Conservation (phyloP, 30 jellyfish, hydroid and myxozoan species). For the Rhopilema esculentum region DNA sequence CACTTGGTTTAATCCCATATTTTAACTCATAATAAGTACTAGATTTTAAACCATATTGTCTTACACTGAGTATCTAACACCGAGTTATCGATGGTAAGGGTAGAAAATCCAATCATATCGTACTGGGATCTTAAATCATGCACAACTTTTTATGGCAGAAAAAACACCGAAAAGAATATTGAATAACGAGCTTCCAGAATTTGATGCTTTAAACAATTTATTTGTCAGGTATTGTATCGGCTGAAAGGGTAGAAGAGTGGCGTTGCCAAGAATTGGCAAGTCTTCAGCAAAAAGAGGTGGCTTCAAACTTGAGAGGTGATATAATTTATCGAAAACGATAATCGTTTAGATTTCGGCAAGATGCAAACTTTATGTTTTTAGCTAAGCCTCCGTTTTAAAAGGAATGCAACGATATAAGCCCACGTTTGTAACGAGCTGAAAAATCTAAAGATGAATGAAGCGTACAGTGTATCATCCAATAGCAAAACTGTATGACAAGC, state of each 20-base stretch:
- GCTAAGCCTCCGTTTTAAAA: not conserved
- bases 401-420: not conserved
- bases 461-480: not conserved
- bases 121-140: slow-evolving; percentile 1
- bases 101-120: not conserved
- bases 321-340: not conserved
- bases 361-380: not conserved
- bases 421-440: not conserved
- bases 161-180: not conserved
- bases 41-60: not conserved
- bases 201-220: slow-evolving; percentile 1
- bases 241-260: slow-evolving; percentile 16
- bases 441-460: not conserved
- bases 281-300: slow-evolving; percentile 20
- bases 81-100: not conserved
- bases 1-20: not conserved
- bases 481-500: not conserved
- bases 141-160: not conserved
- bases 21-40: not conserved
- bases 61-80: not conserved
- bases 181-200: not conserved
- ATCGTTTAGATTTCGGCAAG: not conserved
- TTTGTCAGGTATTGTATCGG: slow-evolving; percentile 10
- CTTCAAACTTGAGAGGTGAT: slow-evolving; percentile 5
- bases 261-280: slow-evolving; percentile 10